A percentile compares a stretch with the other conserved stretches of the same genome.
Evolutionary conservation across 2,113 vertebrate genomes (phyloP).

Genomic region (Menidia beryllina): DNA sequence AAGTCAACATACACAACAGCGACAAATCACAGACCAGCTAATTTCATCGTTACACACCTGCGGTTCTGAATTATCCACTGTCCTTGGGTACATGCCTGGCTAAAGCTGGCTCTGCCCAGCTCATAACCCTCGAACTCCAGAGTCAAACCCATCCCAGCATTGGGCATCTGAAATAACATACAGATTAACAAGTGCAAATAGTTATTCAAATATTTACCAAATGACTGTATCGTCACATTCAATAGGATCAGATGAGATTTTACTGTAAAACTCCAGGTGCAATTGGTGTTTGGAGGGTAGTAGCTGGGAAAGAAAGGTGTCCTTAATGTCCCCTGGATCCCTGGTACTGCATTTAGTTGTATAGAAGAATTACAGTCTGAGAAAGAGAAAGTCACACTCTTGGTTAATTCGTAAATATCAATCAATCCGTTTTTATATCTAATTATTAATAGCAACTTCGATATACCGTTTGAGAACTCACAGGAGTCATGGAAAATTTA

Average conservation of each 20-base stretch:
- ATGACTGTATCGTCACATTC: no score
- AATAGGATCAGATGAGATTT: constrained; percentile 38
- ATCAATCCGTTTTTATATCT: no score
- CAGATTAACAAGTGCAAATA: neutral
- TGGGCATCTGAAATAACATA: constrained; percentile 83
- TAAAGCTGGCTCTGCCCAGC: constrained; percentile 83
- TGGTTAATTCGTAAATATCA: no score
- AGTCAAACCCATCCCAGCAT: constrained; percentile 84
- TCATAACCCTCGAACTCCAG: constrained; percentile 92
- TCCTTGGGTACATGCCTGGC: constrained; percentile 89
- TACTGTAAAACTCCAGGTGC: constrained; percentile 92
- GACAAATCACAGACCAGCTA: no score
- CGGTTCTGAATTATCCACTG: constrained; percentile 92
- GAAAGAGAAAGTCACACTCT: constrained; percentile 15
- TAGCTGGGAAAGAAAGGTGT: constrained; percentile 95
- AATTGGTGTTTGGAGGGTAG: constrained; percentile 91
- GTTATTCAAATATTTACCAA: neutral
- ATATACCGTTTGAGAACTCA: neutral
- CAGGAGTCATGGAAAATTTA: neutral
- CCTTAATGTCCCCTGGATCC: constrained; percentile 84
- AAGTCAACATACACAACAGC: no score
- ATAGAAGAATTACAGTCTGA: constrained; percentile 85
- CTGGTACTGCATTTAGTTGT: constrained; percentile 76
- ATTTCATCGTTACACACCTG: constrained; percentile 75
- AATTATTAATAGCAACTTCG: neutral